phyloP scores from a whole-genome alignment of 2,888 invertebrate species.

The Carabus problematicus region DNA sequence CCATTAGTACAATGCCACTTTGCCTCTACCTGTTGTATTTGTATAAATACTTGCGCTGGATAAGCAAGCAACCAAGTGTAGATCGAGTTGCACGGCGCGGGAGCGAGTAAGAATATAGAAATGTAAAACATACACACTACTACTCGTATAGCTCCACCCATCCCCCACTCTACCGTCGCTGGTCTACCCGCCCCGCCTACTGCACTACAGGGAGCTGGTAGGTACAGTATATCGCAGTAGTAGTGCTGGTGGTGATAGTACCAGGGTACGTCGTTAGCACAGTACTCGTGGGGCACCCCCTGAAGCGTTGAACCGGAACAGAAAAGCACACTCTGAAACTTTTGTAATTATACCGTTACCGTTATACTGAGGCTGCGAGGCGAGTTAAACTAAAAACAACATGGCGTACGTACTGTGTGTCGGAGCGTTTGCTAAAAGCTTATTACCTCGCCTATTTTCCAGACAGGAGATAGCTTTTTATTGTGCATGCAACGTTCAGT shows the following conservation, averaged over 20 bases:
- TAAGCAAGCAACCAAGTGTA: neutral
- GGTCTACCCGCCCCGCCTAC: no score
- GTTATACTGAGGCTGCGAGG: conserved; percentile 40
- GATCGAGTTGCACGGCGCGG: no score
- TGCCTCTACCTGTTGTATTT: conserved; percentile 15
- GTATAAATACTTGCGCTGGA: neutral
- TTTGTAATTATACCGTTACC: conserved; percentile 41
- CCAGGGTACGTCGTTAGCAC: conserved; percentile 35
- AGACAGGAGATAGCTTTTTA: conserved; percentile 34
- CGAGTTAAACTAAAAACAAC: conserved; percentile 41
- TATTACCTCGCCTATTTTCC: conserved; percentile 38
- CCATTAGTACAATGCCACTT: conserved; percentile 31
- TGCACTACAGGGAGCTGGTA: no score
- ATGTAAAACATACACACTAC: no score
- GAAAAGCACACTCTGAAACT: conserved; percentile 42
- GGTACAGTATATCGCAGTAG: no score
- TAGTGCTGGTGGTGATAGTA: neutral
- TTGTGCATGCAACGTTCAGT: conserved; percentile 12
- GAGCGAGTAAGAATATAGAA: no score
- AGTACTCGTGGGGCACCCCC: conserved; percentile 12
- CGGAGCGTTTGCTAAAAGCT: conserved; percentile 31
- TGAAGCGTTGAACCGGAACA: conserved; percentile 25
- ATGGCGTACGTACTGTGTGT: conserved; percentile 35
- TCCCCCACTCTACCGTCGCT: no score
- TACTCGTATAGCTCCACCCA: no score